Evolutionary conservation across 2,888 invertebrate species (phyloP).

Genomic region (Phytoseiulus persimilis): DNA sequence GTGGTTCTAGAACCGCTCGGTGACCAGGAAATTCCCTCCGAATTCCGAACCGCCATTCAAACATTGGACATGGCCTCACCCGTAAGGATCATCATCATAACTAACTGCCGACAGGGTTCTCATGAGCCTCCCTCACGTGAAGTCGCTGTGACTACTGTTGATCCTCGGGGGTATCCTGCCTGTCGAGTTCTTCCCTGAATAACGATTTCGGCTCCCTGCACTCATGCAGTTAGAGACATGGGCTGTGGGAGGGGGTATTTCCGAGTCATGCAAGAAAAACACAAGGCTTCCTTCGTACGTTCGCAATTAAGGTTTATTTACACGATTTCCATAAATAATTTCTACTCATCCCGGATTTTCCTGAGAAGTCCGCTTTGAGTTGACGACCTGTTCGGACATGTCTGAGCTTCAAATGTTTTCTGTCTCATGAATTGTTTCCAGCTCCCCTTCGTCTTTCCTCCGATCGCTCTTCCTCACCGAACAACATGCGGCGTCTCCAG

Average conservation of each 20-base stretch:
- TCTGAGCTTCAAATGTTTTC: background rate
- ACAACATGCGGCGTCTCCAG: background rate
- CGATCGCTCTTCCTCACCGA: background rate
- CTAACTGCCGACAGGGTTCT: too few relatives aligned
- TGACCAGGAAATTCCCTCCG: too few relatives aligned
- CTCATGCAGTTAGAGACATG: too few relatives aligned
- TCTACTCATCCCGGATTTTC: constrained; percentile 18
- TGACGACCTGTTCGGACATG: background rate
- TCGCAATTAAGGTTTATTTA: constrained; percentile 35
- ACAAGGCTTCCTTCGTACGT: background rate
- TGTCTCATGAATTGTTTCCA: background rate
- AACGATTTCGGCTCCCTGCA: too few relatives aligned
- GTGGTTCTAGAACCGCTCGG: too few relatives aligned
- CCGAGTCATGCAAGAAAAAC: background rate
- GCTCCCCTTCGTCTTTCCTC: background rate
- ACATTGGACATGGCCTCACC: too few relatives aligned
- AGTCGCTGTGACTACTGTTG: too few relatives aligned
- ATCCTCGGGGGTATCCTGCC: too few relatives aligned
- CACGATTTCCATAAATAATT: constrained; percentile 31
- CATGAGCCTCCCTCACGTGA: too few relatives aligned
- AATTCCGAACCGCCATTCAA: too few relatives aligned
- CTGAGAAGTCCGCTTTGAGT: background rate
- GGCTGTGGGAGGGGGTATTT: background rate
- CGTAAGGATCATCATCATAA: too few relatives aligned
- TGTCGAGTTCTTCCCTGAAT: too few relatives aligned